These are phyloP conservation scores for Trinectes maculatus DNA, from an alignment of 2,113 vertebrate genomes.

Conservation along the genomic window DNA sequence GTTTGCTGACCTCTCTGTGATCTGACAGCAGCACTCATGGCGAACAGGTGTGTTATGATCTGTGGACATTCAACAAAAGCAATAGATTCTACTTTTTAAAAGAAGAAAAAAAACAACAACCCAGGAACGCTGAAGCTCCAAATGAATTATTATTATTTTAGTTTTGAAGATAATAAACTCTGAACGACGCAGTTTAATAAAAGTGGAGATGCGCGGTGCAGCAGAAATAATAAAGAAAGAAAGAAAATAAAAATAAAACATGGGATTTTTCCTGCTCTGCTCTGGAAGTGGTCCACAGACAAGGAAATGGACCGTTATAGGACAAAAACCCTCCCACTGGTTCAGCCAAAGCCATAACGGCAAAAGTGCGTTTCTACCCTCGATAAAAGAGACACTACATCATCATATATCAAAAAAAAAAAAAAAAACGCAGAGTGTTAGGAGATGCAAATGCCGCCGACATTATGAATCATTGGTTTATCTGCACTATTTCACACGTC, in stretches of 20 bases:
- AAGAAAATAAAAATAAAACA: constrained; percentile 45
- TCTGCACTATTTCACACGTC: constrained; percentile 99
- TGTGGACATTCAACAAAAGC: neutral
- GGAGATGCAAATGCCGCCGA: constrained; percentile 95
- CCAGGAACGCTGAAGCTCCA: neutral
- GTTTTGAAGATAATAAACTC: constrained; percentile 9
- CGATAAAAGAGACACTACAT: constrained; percentile 84
- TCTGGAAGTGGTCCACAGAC: constrained; percentile 70
- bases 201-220: constrained; percentile 27
- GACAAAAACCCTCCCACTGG: constrained; percentile 71
- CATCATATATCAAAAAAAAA: constrained; percentile 99
- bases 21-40: neutral
- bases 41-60: constrained; percentile 34
- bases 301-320: constrained; percentile 74
- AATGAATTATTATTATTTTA: neutral
- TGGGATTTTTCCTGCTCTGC: constrained; percentile 11
- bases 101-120: neutral
- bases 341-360: constrained; percentile 73
- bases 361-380: constrained; percentile 66
- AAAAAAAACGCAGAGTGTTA: constrained; percentile 90
- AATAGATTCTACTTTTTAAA: neutral
- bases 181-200: neutral
- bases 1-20: constrained; percentile 31
- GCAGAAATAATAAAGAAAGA: constrained; percentile 46
- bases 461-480: constrained; percentile 98